A percentile compares a stretch with the other conserved stretches of the same genome.
Evolutionary conservation across 2,113 vertebrate genomes (phyloP).

Genomic region (Podilymbus podiceps): DNA sequence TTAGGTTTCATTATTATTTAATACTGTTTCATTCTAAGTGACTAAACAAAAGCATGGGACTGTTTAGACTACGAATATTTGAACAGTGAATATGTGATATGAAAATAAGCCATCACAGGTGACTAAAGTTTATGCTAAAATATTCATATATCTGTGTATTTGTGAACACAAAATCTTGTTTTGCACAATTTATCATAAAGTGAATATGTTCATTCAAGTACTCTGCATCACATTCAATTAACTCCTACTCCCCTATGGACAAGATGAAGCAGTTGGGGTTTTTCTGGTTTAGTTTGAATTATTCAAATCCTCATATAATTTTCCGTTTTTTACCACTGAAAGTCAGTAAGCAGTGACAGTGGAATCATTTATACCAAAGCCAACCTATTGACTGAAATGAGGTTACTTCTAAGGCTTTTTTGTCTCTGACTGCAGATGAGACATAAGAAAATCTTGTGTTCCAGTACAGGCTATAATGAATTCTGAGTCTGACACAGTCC

Average conservation of each 20-base stretch:
- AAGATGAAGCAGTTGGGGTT: fast-evolving
- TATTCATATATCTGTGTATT: background rate
- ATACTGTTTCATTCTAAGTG: background rate
- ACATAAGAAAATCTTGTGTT: background rate
- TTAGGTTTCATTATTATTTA: background rate
- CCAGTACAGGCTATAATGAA: background rate
- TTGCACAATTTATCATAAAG: background rate
- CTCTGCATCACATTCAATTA: background rate
- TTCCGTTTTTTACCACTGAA: background rate
- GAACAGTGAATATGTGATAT: background rate
- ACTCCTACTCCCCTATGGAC: background rate
- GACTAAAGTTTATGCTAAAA: background rate
- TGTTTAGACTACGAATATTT: background rate
- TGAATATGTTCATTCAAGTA: background rate
- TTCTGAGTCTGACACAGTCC: background rate
- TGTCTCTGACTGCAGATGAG: background rate
- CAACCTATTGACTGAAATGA: background rate
- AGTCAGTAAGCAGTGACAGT: background rate
- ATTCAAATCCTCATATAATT: background rate
- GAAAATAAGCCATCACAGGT: background rate
- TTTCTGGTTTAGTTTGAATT: background rate
- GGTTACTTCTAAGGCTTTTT: background rate
- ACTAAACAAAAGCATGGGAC: background rate
- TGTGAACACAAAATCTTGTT: background rate
- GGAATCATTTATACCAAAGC: background rate